Conservation (phyloP, 1,140 invertebrate species). For the Sycobia sp. region DNA sequence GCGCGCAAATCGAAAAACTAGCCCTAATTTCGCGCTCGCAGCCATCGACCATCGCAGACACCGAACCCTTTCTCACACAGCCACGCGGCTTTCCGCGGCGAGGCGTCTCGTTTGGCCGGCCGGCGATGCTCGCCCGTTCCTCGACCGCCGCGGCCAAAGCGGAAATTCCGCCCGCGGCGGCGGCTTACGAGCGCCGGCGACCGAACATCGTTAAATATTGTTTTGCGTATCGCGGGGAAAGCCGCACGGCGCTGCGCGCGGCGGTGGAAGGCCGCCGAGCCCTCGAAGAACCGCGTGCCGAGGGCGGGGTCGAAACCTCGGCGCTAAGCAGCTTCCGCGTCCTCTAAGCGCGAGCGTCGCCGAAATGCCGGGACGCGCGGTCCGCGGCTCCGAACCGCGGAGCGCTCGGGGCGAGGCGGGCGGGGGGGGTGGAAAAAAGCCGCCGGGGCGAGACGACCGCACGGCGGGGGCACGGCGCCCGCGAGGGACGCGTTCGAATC, state of each 20-base stretch:
- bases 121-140: too few species aligned
- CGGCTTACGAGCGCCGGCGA: neutral
- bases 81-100: too few species aligned
- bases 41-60: too few species aligned
- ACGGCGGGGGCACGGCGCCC: conserved; percentile 54
- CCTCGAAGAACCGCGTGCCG: conserved; percentile 47
- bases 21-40: conserved; percentile 16
- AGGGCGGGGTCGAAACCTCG: conserved; percentile 11
- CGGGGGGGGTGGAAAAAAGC: conserved; percentile 31
- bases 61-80: too few species aligned
- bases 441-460: conserved; percentile 39
- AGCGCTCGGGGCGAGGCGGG: neutral
- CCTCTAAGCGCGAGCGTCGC: too few species aligned
- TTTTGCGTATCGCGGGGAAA: too few species aligned
- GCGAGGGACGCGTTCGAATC: conserved; percentile 59
- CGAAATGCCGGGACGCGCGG: too few species aligned
- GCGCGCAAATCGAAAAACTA: conserved; percentile 29
- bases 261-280: neutral
- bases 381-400: neutral
- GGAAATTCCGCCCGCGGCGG: too few species aligned
- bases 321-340: conserved; percentile 20
- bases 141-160: neutral
- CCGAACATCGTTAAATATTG: too few species aligned
- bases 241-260: too few species aligned
- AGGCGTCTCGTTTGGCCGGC: too few species aligned